phyloP scores from a whole-genome alignment of 2,113 vertebrate genomes.

The Psammodynastes pulverulentus region DNA sequence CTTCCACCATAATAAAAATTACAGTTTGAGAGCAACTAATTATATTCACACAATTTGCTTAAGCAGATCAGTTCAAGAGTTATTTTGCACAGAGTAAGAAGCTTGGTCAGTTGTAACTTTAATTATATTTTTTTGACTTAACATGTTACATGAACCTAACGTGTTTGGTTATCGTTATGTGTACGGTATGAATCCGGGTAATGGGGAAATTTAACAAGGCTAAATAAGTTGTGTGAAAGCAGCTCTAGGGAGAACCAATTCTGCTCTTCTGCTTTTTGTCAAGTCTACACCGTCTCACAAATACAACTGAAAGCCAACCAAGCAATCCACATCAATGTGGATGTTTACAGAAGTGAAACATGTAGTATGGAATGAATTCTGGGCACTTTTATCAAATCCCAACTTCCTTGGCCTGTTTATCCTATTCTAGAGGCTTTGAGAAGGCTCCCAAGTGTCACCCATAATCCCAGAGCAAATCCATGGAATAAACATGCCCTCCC shows the following conservation, averaged over 20 bases:
- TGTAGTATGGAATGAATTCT: constrained; percentile 9
- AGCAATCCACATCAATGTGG: neutral
- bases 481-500: neutral
- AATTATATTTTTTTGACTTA: neutral
- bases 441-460: constrained; percentile 2
- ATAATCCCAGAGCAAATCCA: constrained; percentile 10
- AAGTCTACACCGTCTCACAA: constrained; percentile 1
- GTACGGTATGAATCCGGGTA: neutral
- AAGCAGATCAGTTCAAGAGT: neutral
- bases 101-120: neutral
- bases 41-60: neutral
- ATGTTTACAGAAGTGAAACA: constrained; percentile 31
- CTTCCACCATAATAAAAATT: neutral
- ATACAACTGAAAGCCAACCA: constrained; percentile 34
- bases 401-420: constrained; percentile 23
- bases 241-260: neutral
- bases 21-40: neutral
- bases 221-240: neutral
- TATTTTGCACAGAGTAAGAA: neutral
- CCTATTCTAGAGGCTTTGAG: neutral
- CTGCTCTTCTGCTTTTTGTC: neutral
- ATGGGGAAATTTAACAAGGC: neutral
- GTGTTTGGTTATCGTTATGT: neutral
- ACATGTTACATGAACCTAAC: neutral
- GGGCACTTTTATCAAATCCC: neutral